These are phyloP conservation scores for Phaedon cochleariae DNA, from an alignment of 2,888 invertebrate species.

Conservation along the genomic window DNA sequence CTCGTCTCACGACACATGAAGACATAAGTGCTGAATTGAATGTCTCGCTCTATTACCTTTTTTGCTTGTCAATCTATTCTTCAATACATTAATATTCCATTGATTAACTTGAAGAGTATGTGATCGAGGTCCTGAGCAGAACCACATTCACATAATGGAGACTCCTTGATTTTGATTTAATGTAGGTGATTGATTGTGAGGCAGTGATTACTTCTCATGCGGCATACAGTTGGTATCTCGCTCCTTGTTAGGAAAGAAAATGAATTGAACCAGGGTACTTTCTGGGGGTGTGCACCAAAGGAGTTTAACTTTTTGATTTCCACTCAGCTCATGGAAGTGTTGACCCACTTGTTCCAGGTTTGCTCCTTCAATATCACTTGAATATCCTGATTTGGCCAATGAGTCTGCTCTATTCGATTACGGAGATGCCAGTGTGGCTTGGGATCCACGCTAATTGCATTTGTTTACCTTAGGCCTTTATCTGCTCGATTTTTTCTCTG, in stretches of 20 bases:
- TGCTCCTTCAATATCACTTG: neutral
- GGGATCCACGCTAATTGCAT: slow-evolving; percentile 3
- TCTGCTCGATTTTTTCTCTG: neutral
- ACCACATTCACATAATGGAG: neutral
- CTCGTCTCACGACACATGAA: no score
- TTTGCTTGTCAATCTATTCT: no score
- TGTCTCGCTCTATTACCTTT: no score
- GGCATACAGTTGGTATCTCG: neutral
- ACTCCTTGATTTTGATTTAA: neutral
- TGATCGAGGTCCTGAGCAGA: neutral
- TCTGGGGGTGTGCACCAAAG: neutral
- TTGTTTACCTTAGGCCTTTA: neutral
- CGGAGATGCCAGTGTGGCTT: neutral
- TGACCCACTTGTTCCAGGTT: neutral
- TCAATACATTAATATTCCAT: no score
- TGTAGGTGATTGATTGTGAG: neutral
- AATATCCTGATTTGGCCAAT: neutral
- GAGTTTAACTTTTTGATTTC: neutral
- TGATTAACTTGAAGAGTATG: no score
- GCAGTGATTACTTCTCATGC: neutral
- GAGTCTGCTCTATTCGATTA: neutral
- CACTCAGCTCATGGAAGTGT: neutral
- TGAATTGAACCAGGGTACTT: slow-evolving; percentile 2
- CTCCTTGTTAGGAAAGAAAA: neutral
- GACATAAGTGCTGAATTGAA: no score